Evolutionary conservation across 1,140 invertebrate genomes (phyloP), one percentile per base, ranked within the genome.

Genomic region (Dermatophagoides farinae): DNA sequence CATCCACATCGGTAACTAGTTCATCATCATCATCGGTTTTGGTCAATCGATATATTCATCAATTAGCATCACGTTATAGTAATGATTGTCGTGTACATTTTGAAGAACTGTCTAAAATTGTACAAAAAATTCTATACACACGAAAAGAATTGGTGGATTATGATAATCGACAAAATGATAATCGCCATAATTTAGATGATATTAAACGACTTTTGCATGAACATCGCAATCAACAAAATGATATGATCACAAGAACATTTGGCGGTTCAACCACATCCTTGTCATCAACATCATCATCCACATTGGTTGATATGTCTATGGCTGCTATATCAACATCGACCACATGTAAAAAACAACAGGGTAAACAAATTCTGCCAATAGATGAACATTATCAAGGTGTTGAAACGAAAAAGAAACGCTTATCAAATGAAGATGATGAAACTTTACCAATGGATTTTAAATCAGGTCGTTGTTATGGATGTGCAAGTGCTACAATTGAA

Each of bases 31-130:
- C 73, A 87, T 6, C 65, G 10, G 49, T 62, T 39, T 65, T 71
- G 65, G 76, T 78, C 41, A 79, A 78, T 66, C 72, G 72, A 55
- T 70, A 73, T 41, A 77, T 79, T 55, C 77, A 78, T 64, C 73
- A 76, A 37, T 64, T 79, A 57, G 90, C 90, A 1, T 88, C 92
- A 69, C 87, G 88, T 68, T 97, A 97, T 72, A 91, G 89, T 70
- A 83, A 82, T 16, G 92, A 97, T 65, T 96, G 89, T 70, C 90
- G 89, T 69, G 83, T 82, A 14, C 85, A 86, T 2, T 97, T 96
- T 72, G 91, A 97, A 70, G 91, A 97, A 68, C 76, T 97, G 0
- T 92, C 88, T 69, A 91, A 95, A 73, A 88, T 93, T 54, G 92
- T 95, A 43, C 75, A 96, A 75, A 82, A 84, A 58, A 87, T 92